phyloP scores from a whole-genome alignment of 30 jellyfish, hydroid and myxozoan species.

The Pseudorhiza aurosa region DNA sequence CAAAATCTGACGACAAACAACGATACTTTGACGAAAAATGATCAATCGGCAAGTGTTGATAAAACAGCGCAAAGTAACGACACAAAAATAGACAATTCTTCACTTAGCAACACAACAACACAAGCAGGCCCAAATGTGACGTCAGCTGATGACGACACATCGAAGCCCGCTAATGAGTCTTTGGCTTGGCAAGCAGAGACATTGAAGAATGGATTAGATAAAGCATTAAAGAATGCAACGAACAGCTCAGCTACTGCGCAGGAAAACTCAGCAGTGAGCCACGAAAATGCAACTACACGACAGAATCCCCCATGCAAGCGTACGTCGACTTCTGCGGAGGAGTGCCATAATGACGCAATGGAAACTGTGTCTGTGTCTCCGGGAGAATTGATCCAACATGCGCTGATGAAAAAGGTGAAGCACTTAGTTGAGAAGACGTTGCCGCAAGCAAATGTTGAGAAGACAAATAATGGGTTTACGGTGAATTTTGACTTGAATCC shows the following conservation, averaged over 20 bases:
- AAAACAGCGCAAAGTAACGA: neutral
- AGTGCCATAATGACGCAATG: slow-evolving; percentile 30
- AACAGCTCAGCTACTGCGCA: neutral
- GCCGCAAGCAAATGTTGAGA: slow-evolving; percentile 90
- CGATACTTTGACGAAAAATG: neutral
- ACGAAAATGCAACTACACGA: slow-evolving; percentile 43
- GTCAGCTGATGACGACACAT: slow-evolving; percentile 11
- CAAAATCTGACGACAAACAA: neutral
- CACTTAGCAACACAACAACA: neutral
- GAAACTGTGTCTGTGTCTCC: slow-evolving; percentile 79
- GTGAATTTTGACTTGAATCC: slow-evolving; percentile 89
- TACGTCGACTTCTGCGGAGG: slow-evolving; percentile 5
- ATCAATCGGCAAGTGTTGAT: neutral
- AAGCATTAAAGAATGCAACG: slow-evolving; percentile 30
- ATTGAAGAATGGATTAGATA: slow-evolving; percentile 22
- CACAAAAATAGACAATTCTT: too few relatives aligned
- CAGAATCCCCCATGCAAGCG: slow-evolving; percentile 48
- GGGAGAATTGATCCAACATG: slow-evolving; percentile 77
- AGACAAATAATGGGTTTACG: slow-evolving; percentile 89
- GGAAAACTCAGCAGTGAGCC: slow-evolving; percentile 3
- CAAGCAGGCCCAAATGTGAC: neutral
- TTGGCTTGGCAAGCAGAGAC: slow-evolving; percentile 65
- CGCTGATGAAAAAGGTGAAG: slow-evolving; percentile 67
- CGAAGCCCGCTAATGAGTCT: slow-evolving; percentile 48
- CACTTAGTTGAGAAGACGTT: slow-evolving; percentile 71